A percentile compares a stretch with the other conserved stretches of the same genome.
Conservation (phyloP, 2,888 invertebrate genomes). For the Sarcophaga rosellei region DNA sequence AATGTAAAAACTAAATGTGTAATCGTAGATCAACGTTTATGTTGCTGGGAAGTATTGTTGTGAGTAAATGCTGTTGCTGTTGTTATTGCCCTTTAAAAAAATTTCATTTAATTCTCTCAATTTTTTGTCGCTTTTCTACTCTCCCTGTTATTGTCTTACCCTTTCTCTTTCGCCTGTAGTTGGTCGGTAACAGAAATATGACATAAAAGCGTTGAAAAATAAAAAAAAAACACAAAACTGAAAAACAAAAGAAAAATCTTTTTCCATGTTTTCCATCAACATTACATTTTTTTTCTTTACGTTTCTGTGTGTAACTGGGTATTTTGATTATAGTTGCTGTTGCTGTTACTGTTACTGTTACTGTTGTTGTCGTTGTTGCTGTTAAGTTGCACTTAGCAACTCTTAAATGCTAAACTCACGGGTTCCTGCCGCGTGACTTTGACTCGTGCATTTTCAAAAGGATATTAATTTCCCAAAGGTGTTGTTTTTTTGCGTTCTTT, state of each 20-base stretch:
- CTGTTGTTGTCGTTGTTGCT: slow-evolving; percentile 18
- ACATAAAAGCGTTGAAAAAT: slow-evolving; percentile 36
- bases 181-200: background rate
- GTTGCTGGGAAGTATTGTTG: slow-evolving; percentile 8
- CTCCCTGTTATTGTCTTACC: background rate
- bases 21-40: slow-evolving; percentile 42
- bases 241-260: background rate
- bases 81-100: slow-evolving; percentile 2
- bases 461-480: slow-evolving; percentile 80
- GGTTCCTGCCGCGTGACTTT: slow-evolving; percentile 75
- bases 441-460: slow-evolving; percentile 71
- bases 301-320: background rate
- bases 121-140: background rate
- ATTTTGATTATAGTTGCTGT: background rate
- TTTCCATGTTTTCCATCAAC: background rate
- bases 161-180: background rate
- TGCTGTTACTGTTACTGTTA: background rate
- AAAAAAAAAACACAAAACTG: slow-evolving; percentile 29
- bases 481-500: slow-evolving; percentile 75
- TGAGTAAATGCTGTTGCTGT: background rate
- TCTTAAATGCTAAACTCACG: slow-evolving; percentile 73
- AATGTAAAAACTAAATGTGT: slow-evolving; percentile 32
- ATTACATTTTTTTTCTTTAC: background rate
- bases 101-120: slow-evolving; percentile 34
- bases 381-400: slow-evolving; percentile 55